Evolutionary conservation across 1,140 invertebrate species (phyloP).

Genomic region (Elysia chlorotica): DNA sequence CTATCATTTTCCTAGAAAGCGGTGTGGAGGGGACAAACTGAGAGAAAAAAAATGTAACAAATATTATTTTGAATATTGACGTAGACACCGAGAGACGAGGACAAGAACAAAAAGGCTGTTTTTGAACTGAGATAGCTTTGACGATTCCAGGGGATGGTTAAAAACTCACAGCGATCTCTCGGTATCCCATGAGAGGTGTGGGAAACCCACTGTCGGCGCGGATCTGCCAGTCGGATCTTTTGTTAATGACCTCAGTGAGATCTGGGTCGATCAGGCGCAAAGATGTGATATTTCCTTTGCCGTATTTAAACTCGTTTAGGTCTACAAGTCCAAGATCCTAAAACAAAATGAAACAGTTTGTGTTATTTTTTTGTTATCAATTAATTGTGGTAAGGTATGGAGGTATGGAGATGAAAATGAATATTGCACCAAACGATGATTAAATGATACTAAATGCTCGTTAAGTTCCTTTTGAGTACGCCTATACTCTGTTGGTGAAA

Average conservation of each 20-base stretch:
- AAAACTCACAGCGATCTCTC: slow-evolving; percentile 44
- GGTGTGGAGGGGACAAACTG: too few species aligned
- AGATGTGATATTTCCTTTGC: slow-evolving; percentile 57
- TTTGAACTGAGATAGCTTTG: too few species aligned
- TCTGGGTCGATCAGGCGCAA: slow-evolving; percentile 54
- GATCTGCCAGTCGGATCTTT: slow-evolving; percentile 43
- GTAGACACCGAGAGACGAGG: too few species aligned
- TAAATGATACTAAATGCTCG: too few species aligned
- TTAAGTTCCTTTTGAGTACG: too few species aligned
- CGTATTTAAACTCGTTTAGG: slow-evolving; percentile 54
- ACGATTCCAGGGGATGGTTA: too few species aligned
- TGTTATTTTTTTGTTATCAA: background rate
- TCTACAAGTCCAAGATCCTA: slow-evolving; percentile 58
- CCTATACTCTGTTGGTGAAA: too few species aligned
- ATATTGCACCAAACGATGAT: too few species aligned
- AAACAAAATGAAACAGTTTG: slow-evolving; percentile 2
- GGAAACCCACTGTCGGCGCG: slow-evolving; percentile 30
- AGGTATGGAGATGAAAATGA: background rate
- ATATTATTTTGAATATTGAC: too few species aligned
- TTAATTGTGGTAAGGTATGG: background rate
- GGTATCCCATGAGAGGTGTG: slow-evolving; percentile 40
- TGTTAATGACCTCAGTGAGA: slow-evolving; percentile 36
- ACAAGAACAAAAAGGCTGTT: too few species aligned
- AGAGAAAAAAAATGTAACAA: too few species aligned
- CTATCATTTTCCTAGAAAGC: too few species aligned